phyloP scores from a whole-genome alignment of 2,888 invertebrate species.

The Ormyrus nitidulus region DNA sequence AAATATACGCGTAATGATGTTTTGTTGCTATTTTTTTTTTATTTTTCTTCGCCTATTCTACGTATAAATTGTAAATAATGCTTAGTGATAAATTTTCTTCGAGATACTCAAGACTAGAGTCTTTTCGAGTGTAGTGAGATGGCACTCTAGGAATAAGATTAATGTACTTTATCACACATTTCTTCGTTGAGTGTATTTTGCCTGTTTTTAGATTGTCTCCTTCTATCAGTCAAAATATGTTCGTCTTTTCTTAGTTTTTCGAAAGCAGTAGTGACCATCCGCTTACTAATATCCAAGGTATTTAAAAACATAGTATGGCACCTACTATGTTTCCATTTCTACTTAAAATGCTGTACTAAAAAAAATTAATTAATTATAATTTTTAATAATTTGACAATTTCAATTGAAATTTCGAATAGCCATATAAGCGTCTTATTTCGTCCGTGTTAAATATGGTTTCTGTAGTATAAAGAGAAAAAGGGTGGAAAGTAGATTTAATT shows the following conservation, averaged over 20 bases:
- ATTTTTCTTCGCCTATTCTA: slow-evolving; percentile 13
- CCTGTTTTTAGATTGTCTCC: neutral
- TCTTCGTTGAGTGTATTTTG: slow-evolving; percentile 2
- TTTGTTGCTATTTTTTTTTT: slow-evolving; percentile 20
- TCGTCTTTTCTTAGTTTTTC: neutral
- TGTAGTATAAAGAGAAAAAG: too few species aligned
- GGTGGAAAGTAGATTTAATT: too few species aligned
- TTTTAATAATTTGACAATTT: too few species aligned
- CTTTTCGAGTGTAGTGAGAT: slow-evolving; percentile 43
- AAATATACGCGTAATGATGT: slow-evolving; percentile 40
- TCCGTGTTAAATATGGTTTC: too few species aligned
- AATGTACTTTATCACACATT: slow-evolving; percentile 37
- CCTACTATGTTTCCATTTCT: neutral
- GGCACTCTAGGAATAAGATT: slow-evolving; percentile 46
- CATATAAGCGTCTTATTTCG: too few species aligned
- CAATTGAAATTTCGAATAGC: too few species aligned
- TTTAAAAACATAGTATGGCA: slow-evolving; percentile 27
- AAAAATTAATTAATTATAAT: too few species aligned
- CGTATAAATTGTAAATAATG: slow-evolving; percentile 44
- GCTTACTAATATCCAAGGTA: slow-evolving; percentile 8
- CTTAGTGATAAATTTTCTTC: slow-evolving; percentile 34
- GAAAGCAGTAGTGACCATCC: neutral
- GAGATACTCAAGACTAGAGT: slow-evolving; percentile 33
- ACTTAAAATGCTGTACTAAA: neutral
- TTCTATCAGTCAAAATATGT: neutral